Evolutionary conservation across 2,888 invertebrate genomes (phyloP).

Genomic region (Galeruca laticollis): DNA sequence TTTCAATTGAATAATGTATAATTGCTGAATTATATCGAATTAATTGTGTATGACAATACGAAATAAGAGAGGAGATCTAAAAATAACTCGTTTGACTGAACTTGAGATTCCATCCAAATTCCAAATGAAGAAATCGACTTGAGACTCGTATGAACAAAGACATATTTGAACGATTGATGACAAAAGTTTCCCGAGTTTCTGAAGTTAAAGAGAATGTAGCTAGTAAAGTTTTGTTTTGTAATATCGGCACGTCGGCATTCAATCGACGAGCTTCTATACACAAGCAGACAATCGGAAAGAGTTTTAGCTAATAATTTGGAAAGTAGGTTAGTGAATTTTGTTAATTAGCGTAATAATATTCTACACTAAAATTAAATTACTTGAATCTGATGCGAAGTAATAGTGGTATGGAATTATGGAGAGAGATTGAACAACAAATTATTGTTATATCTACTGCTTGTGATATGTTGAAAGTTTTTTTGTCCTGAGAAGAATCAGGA

Average conservation of each 20-base stretch:
- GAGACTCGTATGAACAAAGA: constrained; percentile 45
- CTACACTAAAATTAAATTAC: neutral
- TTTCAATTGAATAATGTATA: too few species aligned
- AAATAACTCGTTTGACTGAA: constrained; percentile 13
- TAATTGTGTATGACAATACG: neutral
- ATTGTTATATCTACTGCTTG: too few species aligned
- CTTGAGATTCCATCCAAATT: constrained; percentile 47
- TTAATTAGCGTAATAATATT: constrained; percentile 43
- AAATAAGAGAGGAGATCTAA: neutral
- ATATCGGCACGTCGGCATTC: constrained; percentile 42
- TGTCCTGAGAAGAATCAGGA: too few species aligned
- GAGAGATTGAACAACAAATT: too few species aligned
- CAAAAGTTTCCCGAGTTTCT: constrained; percentile 44
- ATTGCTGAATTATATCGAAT: too few species aligned
- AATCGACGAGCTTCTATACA: constrained; percentile 41
- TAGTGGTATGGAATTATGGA: too few species aligned
- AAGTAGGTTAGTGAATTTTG: constrained; percentile 43
- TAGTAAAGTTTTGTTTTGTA: constrained; percentile 44
- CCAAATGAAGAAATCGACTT: constrained; percentile 47
- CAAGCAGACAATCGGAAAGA: constrained; percentile 40
- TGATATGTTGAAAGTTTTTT: too few species aligned
- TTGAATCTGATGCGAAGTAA: neutral
- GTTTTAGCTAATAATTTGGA: constrained; percentile 40
- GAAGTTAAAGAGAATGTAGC: constrained; percentile 34
- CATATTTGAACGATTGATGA: constrained; percentile 53